Evolutionary conservation across 2,113 vertebrate species (phyloP), one percentile per base, ranked within the genome.

Genomic region (Lutjanus erythropterus): DNA sequence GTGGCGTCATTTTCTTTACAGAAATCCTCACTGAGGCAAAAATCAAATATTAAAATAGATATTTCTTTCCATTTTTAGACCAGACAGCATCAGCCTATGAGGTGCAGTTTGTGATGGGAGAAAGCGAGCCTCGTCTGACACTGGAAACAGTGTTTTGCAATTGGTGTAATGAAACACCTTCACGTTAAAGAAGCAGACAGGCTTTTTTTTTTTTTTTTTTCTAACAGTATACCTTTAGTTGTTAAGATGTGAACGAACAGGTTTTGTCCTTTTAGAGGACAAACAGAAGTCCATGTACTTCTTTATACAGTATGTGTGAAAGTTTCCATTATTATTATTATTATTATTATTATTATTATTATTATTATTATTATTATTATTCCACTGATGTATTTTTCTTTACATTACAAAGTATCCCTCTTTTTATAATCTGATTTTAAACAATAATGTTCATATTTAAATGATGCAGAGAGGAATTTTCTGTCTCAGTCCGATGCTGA

Each of bases 161-260:
- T 4, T 29, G 44, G 10, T n/a, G 19, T 47, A 77, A 78, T 71
- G 60, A 62, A 71, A 83, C 58, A 71, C 35, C 27, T 79, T 59
- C 16, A 71, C 44, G 11, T 71, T 44, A 60, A 58, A 55, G 29
- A 79, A 49, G 19, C 39, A 74, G 50, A n/a, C 44, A 47, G 27
- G 56, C 2, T 49, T 15, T 61, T 60, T 75, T 79, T 44, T 12
- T 15, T 50, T 2, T 49, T 15, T 61, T 60, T 75, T 79, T 44
- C 9, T 15, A 39, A 18, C 1, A n/a, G 16, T 35, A 50, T 44
- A 76, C 35, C 35, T 72, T 49, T 39, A 39, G 27, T 29, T 67
- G 29, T 60, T 15, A 39, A 76, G 14, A 23, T 49, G 21, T 37
- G 19, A 75, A 39, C 19, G 15, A 25, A 11, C 2, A n/a, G 10